These are phyloP conservation scores for Orius insidiosus DNA, from an alignment of 1,140 invertebrate genomes.

Conservation along the genomic window DNA sequence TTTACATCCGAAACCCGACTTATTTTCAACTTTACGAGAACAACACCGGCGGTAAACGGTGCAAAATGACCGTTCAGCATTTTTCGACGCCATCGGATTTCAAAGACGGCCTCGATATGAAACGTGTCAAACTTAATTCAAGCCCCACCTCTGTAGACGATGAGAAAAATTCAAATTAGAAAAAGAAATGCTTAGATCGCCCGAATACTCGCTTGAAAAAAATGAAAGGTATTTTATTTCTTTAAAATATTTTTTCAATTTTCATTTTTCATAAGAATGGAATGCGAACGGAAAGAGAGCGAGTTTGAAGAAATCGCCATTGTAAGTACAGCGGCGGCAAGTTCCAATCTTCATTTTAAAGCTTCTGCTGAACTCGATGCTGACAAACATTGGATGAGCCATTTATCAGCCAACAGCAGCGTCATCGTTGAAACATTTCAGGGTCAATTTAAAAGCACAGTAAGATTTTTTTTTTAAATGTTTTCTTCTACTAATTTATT, in stretches of 20 bases:
- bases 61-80: slow-evolving; percentile 15
- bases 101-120: slow-evolving; percentile 20
- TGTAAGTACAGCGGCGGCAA: not conserved
- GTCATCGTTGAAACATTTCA: slow-evolving; percentile 53
- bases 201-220: slow-evolving; percentile 14
- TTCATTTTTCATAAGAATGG: too few relatives aligned
- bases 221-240: slow-evolving; percentile 16
- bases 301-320: not conserved
- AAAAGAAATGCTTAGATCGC: slow-evolving; percentile 17
- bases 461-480: slow-evolving; percentile 25
- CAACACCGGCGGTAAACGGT: slow-evolving; percentile 17
- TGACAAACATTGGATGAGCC: slow-evolving; percentile 43
- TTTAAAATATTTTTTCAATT: not conserved
- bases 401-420: slow-evolving; percentile 39
- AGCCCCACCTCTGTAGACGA: slow-evolving; percentile 12
- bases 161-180: slow-evolving; percentile 27
- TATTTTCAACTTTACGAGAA: slow-evolving; percentile 18
- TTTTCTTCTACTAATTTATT: not conserved
- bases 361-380: slow-evolving; percentile 31
- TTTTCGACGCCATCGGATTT: slow-evolving; percentile 17
- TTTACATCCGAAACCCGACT: slow-evolving; percentile 14
- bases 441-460: slow-evolving; percentile 54
- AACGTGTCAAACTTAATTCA: slow-evolving; percentile 19
- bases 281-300: slow-evolving; percentile 16
- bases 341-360: slow-evolving; percentile 6